Conservation (phyloP, 2,888 invertebrate species). For the Tenodera sinensis region DNA sequence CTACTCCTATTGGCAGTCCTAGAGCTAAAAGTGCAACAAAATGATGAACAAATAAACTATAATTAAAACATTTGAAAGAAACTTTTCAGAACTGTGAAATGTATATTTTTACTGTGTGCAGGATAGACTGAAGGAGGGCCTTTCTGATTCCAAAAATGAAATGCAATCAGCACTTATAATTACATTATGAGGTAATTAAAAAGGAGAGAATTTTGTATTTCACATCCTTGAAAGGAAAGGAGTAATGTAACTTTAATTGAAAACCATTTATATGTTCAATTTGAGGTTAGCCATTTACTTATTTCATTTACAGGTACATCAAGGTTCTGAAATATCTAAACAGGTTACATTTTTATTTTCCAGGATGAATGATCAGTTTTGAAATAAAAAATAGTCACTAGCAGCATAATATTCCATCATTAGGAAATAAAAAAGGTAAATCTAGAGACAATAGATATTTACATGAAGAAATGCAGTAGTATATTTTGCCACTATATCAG, state of each 20-base stretch:
- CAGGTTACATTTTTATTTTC: background rate
- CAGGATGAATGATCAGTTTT: background rate
- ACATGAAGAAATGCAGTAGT: background rate
- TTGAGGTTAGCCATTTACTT: background rate
- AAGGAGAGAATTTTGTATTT: background rate
- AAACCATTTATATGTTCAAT: background rate
- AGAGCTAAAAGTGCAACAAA: background rate
- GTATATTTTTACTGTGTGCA: constrained; percentile 7
- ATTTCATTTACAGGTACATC: background rate
- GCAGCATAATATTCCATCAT: background rate
- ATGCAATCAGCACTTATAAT: background rate
- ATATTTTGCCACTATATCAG: background rate
- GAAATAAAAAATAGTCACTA: background rate
- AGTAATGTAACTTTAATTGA: background rate
- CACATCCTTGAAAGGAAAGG: background rate
- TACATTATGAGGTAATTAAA: background rate
- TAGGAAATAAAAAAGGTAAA: background rate
- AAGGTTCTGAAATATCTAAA: background rate
- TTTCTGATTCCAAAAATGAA: background rate
- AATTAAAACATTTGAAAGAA: background rate
- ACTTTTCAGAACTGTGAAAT: background rate
- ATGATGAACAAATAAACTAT: background rate
- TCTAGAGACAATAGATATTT: background rate
- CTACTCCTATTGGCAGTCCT: background rate
- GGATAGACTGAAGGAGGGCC: background rate